phyloP scores from a whole-genome alignment of 2,113 vertebrate species.

The Ictalurus punctatus region DNA sequence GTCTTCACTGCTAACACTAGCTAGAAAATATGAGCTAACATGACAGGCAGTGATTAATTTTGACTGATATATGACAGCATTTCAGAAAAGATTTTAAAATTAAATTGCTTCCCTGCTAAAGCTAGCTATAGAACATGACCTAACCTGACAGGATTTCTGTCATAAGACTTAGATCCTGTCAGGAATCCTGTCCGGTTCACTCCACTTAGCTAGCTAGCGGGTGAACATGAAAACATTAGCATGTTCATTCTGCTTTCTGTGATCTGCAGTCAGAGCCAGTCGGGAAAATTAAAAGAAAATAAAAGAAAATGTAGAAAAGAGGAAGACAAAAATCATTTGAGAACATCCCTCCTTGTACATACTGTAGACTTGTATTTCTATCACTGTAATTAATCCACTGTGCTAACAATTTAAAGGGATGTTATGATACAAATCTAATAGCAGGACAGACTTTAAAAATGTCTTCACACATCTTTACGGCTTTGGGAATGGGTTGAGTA shows the following conservation, averaged over 20 bases:
- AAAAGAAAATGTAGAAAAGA: not conserved
- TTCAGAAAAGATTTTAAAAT: not conserved
- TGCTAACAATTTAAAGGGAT: slow-evolving; percentile 29
- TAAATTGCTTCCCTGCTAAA: not conserved
- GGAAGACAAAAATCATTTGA: slow-evolving; percentile 34
- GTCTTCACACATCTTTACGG: slow-evolving; percentile 2
- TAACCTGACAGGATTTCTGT: slow-evolving; percentile 5
- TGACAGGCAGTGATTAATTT: not conserved
- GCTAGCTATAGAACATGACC: not conserved
- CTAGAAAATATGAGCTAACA: not conserved
- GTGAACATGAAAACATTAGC: not conserved
- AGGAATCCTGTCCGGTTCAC: not conserved
- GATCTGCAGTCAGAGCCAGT: not conserved
- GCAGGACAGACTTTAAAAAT: slow-evolving; percentile 23
- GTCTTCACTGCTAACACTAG: not conserved
- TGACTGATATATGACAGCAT: not conserved
- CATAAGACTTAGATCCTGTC: not conserved
- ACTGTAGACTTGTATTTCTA: slow-evolving; percentile 10
- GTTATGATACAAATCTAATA: slow-evolving; percentile 35
- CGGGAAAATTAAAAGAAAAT: not conserved
- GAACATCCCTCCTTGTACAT: not conserved
- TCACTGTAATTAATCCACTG: slow-evolving; percentile 2
- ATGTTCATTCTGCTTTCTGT: not conserved
- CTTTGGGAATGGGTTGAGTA: slow-evolving; percentile 66
- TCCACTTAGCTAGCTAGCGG: not conserved